Evolutionary conservation across 2,113 vertebrate species (phyloP), one percentile per base, ranked within the genome.

Genomic region (Bubo blakistoni): DNA sequence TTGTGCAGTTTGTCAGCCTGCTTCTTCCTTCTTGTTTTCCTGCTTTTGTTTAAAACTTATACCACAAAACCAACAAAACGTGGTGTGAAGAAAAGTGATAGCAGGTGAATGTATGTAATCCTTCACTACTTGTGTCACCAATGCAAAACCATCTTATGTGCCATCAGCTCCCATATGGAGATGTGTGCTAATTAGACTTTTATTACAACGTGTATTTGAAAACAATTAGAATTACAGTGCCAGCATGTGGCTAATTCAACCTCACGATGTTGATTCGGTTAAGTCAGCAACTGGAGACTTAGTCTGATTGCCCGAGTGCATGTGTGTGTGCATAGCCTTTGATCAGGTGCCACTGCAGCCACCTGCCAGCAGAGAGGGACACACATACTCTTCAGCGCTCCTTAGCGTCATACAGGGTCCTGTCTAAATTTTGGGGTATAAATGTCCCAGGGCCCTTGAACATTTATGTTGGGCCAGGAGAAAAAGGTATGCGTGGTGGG

Each of bases 141-240:
- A 19, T n/a, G 58, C 84, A 52, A 38, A 71, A 49, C 34, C 58
- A 32, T 81, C 10, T 21, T 49, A 59, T 8, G 1, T 81, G 86
- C 96, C 65, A 55, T 97, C 96, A 71, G 81, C 91, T 97, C 91
- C 94, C 55, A 66, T 96, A 96, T 95, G 94, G 96, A 94, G 52
- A 72, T 72, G 59, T 67, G 66, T 88, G 71, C 79, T 95, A 95
- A 98, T 97, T 89, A 96, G 88, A 40, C 82, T 94, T 96, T 94
- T 95, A 97, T 96, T 91, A 96, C 90, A 71, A 92, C 71, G 65
- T n/a, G 7, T 94, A 94, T 97, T 96, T 96, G 96, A 95, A 98
- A 98, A 97, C 96, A 97, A 96, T 97, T 96, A 97, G 85, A 97
- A 95, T 88, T 77, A 73, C 81, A 80, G 86, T 94, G 94, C 81